Evolutionary conservation across 2,113 vertebrate species (phyloP).

Genomic region (Carlito syrichta): DNA sequence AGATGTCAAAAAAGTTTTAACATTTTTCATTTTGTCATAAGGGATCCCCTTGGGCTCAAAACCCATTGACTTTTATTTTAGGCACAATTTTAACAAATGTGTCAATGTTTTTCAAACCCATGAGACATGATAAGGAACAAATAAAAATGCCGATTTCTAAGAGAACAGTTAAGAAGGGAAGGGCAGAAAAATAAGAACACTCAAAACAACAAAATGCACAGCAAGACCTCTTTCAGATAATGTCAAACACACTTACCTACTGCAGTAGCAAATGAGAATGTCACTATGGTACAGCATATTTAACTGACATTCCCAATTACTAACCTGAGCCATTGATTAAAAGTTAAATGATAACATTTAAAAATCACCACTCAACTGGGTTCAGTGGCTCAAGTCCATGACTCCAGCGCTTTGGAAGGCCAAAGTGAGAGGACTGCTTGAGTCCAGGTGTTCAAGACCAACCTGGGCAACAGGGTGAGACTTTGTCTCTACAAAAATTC

Average conservation of each 20-base stretch:
- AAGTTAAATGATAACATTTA: background rate
- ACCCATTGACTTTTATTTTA: background rate
- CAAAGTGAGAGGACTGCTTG: too few relatives aligned
- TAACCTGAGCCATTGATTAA: background rate
- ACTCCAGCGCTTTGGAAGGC: too few relatives aligned
- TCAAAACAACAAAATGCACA: constrained; percentile 8
- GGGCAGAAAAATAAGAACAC: background rate
- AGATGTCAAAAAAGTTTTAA: background rate
- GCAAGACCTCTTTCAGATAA: background rate
- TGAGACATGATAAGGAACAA: background rate
- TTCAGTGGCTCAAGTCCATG: too few relatives aligned
- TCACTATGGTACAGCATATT: background rate
- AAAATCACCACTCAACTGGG: too few relatives aligned
- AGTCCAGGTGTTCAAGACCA: too few relatives aligned
- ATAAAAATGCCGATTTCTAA: background rate
- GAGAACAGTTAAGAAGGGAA: background rate
- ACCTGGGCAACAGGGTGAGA: too few relatives aligned
- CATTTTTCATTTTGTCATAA: constrained; percentile 1
- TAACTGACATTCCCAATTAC: background rate
- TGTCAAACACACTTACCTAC: background rate
- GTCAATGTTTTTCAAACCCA: background rate
- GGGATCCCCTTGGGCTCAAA: background rate
- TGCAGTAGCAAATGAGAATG: background rate
- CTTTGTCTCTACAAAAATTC: too few relatives aligned
- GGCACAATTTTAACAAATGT: background rate